Conservation (phyloP, 2,113 vertebrate genomes). For the Crotalus helleri region DNA sequence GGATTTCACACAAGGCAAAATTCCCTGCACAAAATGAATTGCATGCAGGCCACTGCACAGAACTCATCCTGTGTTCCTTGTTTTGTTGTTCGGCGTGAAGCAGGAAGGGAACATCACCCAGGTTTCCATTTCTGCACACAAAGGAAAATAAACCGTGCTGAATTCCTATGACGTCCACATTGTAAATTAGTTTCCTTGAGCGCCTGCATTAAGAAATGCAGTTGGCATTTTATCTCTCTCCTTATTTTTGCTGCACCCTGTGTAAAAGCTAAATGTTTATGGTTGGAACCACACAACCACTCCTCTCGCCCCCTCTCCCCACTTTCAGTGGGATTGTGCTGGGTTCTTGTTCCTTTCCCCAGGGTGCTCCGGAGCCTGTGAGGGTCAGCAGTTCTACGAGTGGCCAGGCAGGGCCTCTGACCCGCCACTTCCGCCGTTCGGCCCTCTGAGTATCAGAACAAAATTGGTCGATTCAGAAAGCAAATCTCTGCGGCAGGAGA, state of each 20-base stretch:
- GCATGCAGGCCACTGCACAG: neutral
- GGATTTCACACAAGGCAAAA: neutral
- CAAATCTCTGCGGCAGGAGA: neutral
- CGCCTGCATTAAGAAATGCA: neutral
- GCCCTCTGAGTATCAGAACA: neutral
- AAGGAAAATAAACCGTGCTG: neutral
- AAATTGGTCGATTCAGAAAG: neutral
- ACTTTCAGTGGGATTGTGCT: neutral
- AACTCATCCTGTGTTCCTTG: neutral
- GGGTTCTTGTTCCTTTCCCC: neutral
- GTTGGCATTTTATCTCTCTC: neutral
- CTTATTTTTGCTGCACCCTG: neutral
- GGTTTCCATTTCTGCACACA: neutral
- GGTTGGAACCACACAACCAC: neutral
- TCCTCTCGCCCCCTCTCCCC: rapidly evolving
- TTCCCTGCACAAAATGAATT: neutral
- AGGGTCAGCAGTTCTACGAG: neutral
- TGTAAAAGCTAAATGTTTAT: neutral
- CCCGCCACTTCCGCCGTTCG: neutral
- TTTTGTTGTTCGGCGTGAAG: neutral
- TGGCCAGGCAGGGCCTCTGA: too few species aligned
- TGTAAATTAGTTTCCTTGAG: neutral
- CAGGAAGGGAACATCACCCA: neutral
- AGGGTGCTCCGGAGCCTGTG: neutral
- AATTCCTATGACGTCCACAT: neutral